Conservation (phyloP, 2,888 invertebrate genomes). For the Pinctada fucata region DNA sequence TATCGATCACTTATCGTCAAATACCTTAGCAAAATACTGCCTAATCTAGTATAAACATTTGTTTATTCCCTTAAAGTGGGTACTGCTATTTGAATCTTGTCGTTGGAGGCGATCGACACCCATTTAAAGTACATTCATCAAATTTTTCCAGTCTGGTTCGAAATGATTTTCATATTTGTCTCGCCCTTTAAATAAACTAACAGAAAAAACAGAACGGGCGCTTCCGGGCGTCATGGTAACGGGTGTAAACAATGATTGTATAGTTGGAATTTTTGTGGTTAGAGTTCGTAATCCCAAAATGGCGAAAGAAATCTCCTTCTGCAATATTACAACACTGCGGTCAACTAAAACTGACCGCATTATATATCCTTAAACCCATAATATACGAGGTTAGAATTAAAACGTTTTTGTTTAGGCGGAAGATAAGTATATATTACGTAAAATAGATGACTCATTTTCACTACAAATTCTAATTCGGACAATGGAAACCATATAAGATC, state of each 20-base stretch:
- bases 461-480: too few species aligned
- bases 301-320: too few species aligned
- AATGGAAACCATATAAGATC: too few species aligned
- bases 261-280: not conserved
- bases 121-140: not conserved
- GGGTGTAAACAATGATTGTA: not conserved
- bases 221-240: not conserved
- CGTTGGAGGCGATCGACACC: not conserved
- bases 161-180: not conserved
- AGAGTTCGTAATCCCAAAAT: too few species aligned
- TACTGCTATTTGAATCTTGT: not conserved
- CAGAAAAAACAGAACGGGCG: too few species aligned
- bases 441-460: too few species aligned
- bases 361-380: too few species aligned
- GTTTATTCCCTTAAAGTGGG: conserved; percentile 3
- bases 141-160: not conserved
- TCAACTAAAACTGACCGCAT: too few species aligned
- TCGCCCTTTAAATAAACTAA: conserved; percentile 1
- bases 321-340: too few species aligned
- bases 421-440: too few species aligned
- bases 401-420: too few species aligned
- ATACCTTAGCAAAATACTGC: not conserved
- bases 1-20: not conserved
- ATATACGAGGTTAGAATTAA: too few species aligned
- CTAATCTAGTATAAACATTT: conserved; percentile 14